These are phyloP conservation scores for Microvelia longipes DNA, from an alignment of 1,140 invertebrate species.

Conservation along the genomic window DNA sequence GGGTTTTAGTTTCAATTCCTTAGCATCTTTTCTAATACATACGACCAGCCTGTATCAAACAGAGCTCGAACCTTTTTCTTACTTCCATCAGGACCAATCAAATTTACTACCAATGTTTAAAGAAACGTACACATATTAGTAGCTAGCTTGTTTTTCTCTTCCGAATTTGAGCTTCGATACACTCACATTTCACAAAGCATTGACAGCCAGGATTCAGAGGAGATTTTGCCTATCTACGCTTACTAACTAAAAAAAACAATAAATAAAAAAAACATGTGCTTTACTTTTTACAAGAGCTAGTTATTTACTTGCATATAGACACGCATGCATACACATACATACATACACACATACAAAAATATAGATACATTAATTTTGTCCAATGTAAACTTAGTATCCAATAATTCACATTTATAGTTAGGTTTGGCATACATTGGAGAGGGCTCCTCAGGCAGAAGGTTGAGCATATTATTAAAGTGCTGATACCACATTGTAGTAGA, in stretches of 20 bases:
- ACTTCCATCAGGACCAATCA: background rate
- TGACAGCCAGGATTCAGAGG: no score
- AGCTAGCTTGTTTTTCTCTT: background rate
- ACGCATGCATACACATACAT: no score
- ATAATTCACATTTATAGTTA: background rate
- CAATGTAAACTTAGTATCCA: no score
- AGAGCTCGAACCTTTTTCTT: background rate
- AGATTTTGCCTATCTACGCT: no score
- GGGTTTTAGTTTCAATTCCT: background rate
- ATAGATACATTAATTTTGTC: no score
- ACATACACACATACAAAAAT: no score
- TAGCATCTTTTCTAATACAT: background rate
- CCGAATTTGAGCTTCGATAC: background rate
- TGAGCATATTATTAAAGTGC: background rate
- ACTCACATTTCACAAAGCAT: no score
- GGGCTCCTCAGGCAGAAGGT: background rate
- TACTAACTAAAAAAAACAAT: no score
- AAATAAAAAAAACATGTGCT: no score
- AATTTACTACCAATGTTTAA: background rate
- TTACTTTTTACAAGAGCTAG: no score
- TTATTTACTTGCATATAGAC: no score
- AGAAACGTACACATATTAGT: background rate
- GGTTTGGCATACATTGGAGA: background rate
- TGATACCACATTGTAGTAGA: background rate
- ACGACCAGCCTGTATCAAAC: background rate